Evolutionary conservation across 2,113 vertebrate genomes (phyloP), one percentile per base, ranked within the genome.

Genomic region (Leptobrachium leishanense): DNA sequence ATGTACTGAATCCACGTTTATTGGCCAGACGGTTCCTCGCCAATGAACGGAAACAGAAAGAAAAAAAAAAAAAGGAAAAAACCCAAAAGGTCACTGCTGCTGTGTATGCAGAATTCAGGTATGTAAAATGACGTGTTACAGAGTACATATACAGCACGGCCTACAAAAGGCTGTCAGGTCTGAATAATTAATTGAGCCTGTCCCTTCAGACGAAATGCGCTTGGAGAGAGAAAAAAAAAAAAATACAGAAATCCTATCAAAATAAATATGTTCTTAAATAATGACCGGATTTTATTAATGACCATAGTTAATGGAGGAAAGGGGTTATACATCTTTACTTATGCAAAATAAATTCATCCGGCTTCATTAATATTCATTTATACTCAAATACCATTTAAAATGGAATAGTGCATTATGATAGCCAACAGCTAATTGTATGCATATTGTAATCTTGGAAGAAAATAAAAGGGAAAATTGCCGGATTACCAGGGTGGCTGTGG

Each of bases 301-400:
- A 84, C 88, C 87, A 82, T 85, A 87, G 84, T 87, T 82, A 88
- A 89, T 89, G 90, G 88, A 88, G 87, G 85, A 88, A 88, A 88
- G 90, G 20, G 86, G 89, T 89, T 88, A 89, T 90, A 92, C 90
- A 89, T 88, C 91, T 91, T 93, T 93, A 92, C 88, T 88, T 92
- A 94, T 93, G 92, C 93, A 94, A 94, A 94, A 93, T 92, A 94
- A 93, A 94, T 93, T 92, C 92, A 92, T 90, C 91, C 90, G 87
- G 88, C 88, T 92, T 93, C 92, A 94, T 94, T 93, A 94, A 94
- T 94, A 94, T 94, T 93, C 93, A 94, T 94, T 92, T 93, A 93
- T 92, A 93, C 93, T 94, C 92, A 93, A 91, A 92, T 89, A 80
- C 50, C 88, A 93, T 93, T 93, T 94, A 92, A 74, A 91, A 93